phyloP scores from a whole-genome alignment of 2,888 invertebrate genomes.

The Rotaria socialis region DNA sequence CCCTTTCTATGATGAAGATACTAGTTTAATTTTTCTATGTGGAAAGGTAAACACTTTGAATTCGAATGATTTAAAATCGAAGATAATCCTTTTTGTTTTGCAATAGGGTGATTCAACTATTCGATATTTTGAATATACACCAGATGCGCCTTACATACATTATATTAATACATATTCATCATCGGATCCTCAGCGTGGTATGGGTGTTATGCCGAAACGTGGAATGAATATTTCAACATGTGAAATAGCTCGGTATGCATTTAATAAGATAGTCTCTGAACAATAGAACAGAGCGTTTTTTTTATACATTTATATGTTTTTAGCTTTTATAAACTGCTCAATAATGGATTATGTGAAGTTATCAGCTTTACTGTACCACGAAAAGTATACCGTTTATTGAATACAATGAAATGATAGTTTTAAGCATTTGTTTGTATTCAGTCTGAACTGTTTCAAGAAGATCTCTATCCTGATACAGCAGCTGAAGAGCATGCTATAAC shows the following conservation, averaged over 20 bases:
- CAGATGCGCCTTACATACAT: constrained; percentile 82
- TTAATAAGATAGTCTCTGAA: no score
- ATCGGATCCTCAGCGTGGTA: constrained; percentile 81
- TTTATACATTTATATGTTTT: neutral
- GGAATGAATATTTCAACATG: constrained; percentile 76
- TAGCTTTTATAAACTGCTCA: constrained; percentile 79
- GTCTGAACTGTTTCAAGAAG: constrained; percentile 73
- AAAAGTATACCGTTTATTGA: constrained; percentile 61
- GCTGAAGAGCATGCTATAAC: constrained; percentile 75
- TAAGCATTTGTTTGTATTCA: constrained; percentile 55
- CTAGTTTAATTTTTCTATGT: constrained; percentile 73
- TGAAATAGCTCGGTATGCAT: constrained; percentile 69
- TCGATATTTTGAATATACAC: constrained; percentile 85
- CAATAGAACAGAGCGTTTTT: no score
- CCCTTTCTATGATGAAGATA: constrained; percentile 86
- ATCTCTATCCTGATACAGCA: constrained; percentile 85
- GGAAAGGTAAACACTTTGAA: constrained; percentile 62
- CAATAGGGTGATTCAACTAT: constrained; percentile 84
- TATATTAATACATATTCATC: constrained; percentile 84
- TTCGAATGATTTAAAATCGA: neutral
- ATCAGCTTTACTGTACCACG: constrained; percentile 90
- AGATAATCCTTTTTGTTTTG: constrained; percentile 45
- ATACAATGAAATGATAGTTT: no score
- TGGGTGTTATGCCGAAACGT: constrained; percentile 86
- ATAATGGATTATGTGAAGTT: constrained; percentile 83